phyloP scores from a whole-genome alignment of 2,113 vertebrate species.

The Leptocoma aspasia region DNA sequence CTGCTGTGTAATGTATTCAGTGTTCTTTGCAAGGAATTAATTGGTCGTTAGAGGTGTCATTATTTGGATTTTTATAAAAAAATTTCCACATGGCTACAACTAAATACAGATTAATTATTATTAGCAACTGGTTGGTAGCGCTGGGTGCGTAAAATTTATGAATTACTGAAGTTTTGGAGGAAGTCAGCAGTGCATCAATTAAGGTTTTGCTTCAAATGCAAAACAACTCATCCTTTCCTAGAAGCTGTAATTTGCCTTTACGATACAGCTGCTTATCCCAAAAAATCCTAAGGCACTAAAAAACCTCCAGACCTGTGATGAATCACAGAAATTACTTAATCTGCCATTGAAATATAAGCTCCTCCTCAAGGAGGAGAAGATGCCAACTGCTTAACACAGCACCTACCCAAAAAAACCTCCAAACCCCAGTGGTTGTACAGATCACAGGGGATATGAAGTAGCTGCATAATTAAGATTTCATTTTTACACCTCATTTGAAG shows the following conservation, averaged over 20 bases:
- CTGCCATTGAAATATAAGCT: background rate
- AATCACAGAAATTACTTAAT: conserved; percentile 3
- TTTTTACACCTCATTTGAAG: conserved; percentile 31
- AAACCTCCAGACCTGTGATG: background rate
- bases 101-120: background rate
- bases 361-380: conserved; percentile 7
- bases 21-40: background rate
- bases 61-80: background rate
- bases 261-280: background rate
- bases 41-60: background rate
- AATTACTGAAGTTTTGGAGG: background rate
- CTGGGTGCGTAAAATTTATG: background rate
- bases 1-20: background rate
- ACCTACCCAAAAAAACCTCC: background rate
- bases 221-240: background rate
- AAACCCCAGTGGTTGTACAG: background rate
- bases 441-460: background rate
- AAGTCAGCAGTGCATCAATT: background rate
- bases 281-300: background rate
- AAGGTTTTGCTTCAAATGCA: conserved; percentile 24
- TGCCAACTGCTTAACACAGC: background rate
- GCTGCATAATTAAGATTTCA: background rate
- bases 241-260: background rate
- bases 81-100: background rate
- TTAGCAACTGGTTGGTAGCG: background rate